phyloP scores from a whole-genome alignment of 2,113 vertebrate genomes.

The Zosterops japonicus region DNA sequence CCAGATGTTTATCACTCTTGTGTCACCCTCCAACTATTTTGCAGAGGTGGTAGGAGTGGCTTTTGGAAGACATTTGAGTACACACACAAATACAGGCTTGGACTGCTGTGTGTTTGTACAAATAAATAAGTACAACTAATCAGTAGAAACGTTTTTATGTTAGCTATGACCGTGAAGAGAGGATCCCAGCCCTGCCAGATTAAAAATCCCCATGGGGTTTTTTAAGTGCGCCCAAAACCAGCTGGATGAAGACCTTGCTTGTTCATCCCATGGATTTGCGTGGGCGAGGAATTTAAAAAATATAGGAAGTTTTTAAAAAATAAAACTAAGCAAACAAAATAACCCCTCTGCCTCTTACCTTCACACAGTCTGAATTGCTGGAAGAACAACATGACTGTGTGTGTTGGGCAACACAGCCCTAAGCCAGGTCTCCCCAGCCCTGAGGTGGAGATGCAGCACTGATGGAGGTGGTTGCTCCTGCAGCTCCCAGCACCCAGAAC shows the following conservation, averaged over 20 bases:
- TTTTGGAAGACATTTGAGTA: slow-evolving; percentile 20
- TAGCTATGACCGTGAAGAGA: not conserved
- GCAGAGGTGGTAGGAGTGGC: slow-evolving; percentile 52
- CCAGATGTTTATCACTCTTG: slow-evolving; percentile 24
- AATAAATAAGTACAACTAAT: slow-evolving; percentile 13
- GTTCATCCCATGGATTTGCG: not conserved
- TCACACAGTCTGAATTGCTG: not conserved
- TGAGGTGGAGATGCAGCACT: not conserved
- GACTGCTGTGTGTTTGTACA: not conserved
- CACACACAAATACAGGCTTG: not conserved
- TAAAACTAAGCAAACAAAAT: not conserved
- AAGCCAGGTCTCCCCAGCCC: not conserved
- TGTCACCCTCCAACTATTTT: slow-evolving; percentile 45
- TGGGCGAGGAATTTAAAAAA: not conserved
- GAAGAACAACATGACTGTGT: not conserved
- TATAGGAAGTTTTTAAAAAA: not conserved
- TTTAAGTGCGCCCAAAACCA: not conserved
- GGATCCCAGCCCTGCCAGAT: not conserved
- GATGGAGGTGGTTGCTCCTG: not conserved
- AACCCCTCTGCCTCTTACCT: not conserved
- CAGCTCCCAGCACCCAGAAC: not conserved
- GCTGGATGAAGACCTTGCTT: not conserved
- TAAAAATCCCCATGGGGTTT: not conserved
- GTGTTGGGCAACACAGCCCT: accelerated
- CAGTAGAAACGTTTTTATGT: not conserved